phyloP scores from a whole-genome alignment of 2,113 vertebrate species.

The Peromyscus polionotus region DNA sequence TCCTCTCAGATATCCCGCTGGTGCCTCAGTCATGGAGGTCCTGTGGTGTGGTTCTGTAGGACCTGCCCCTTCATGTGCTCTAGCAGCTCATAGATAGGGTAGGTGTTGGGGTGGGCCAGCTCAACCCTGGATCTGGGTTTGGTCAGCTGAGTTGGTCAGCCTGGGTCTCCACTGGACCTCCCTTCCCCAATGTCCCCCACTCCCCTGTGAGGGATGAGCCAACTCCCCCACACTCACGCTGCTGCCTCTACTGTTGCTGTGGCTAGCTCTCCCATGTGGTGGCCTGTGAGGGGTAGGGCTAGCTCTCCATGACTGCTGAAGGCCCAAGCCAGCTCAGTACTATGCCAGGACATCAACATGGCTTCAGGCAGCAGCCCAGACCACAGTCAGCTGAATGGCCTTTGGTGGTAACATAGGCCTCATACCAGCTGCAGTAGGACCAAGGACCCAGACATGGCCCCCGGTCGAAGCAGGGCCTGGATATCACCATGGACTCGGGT shows the following conservation, averaged over 20 bases:
- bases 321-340: background rate
- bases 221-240: too few relatives aligned
- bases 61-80: background rate
- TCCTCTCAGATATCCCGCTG: background rate
- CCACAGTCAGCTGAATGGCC: background rate
- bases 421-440: background rate
- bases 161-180: background rate
- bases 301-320: background rate
- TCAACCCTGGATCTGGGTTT: background rate
- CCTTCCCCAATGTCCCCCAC: background rate
- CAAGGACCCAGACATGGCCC: background rate
- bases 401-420: background rate
- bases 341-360: background rate
- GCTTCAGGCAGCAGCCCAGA: background rate
- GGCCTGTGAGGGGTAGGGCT: background rate
- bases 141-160: background rate
- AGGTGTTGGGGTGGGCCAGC: background rate
- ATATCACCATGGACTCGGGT: background rate
- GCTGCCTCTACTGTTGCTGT: too few relatives aligned
- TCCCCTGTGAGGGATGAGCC: too few relatives aligned
- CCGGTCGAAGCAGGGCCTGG: background rate
- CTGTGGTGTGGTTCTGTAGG: background rate
- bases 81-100: background rate
- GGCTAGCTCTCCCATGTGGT: background rate
- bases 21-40: background rate